Conservation (phyloP, 2,888 invertebrate genomes). For the Coleophora deauratella region DNA sequence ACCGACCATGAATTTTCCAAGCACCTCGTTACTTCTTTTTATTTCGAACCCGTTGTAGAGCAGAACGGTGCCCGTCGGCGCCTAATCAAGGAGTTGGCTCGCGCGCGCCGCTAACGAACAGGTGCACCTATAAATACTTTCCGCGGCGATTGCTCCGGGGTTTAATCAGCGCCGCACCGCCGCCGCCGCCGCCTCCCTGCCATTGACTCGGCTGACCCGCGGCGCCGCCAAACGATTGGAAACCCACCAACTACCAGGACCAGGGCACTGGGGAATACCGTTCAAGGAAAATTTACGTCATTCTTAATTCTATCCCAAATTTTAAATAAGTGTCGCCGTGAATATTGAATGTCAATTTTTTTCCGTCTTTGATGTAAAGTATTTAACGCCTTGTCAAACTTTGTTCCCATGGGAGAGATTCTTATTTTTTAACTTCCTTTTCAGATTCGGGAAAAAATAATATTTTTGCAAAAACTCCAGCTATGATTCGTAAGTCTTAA, state of each 20-base stretch:
- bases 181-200: conserved; percentile 72
- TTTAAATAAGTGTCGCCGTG: conserved; percentile 10
- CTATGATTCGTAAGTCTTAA: too few relatives aligned
- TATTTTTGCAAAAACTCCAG: neutral
- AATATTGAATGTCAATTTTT: conserved; percentile 22
- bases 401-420: conserved; percentile 3
- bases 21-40: conserved; percentile 63
- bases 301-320: too few relatives aligned
- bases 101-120: conserved; percentile 69
- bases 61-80: conserved; percentile 65
- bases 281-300: conserved; percentile 50
- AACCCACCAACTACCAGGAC: conserved; percentile 34
- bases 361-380: conserved; percentile 13
- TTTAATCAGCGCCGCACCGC: conserved; percentile 71
- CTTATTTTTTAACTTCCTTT: too few relatives aligned
- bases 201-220: conserved; percentile 59
- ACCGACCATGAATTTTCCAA: neutral
- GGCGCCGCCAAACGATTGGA: conserved; percentile 53
- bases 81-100: conserved; percentile 73
- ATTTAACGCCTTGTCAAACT: conserved; percentile 18
- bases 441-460: neutral
- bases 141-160: conserved; percentile 70
- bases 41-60: conserved; percentile 48
- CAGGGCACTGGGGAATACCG: conserved; percentile 45
- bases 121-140: conserved; percentile 74